phyloP scores from a whole-genome alignment of 2,888 invertebrate species.

The Agapetus fuscipes region DNA sequence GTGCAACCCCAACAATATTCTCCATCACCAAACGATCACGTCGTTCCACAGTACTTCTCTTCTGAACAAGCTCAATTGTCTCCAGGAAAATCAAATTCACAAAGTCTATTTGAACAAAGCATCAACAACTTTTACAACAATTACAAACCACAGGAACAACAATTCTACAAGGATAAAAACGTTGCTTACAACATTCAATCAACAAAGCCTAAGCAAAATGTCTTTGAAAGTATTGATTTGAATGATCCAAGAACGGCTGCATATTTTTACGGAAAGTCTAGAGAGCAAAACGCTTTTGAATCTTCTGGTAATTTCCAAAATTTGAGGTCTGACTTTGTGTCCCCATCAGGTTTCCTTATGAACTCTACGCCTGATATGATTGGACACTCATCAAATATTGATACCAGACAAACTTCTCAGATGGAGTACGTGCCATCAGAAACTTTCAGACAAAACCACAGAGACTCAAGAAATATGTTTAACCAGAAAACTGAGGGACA shows the following conservation, averaged over 20 bases:
- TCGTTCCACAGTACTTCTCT: conserved; percentile 10
- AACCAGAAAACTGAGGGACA: conserved; percentile 9
- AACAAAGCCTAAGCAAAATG: conserved; percentile 9
- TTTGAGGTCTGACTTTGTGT: conserved; percentile 5
- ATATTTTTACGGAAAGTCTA: conserved; percentile 13
- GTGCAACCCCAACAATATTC: background rate
- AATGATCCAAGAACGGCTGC: conserved; percentile 8
- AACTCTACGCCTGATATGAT: conserved; percentile 12
- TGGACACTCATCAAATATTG: conserved; percentile 18
- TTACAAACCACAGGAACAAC: conserved; percentile 33
- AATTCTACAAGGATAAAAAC: conserved; percentile 33
- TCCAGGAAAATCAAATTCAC: conserved; percentile 4
- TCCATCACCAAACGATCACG: conserved; percentile 3
- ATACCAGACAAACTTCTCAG: conserved; percentile 10
- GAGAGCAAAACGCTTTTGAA: conserved; percentile 12
- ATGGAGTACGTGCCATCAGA: conserved; percentile 20
- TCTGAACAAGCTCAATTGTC: conserved; percentile 9
- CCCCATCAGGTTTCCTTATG: conserved; percentile 3
- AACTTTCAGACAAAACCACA: conserved; percentile 12
- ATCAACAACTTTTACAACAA: conserved; percentile 21
- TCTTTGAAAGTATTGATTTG: conserved; percentile 2
- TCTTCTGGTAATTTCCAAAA: conserved; percentile 11
- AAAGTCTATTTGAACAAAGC: conserved; percentile 11
- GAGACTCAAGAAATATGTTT: conserved; percentile 1
- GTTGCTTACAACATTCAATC: conserved; percentile 13